These are phyloP conservation scores for Oscheius myriophilus DNA, from an alignment of 2,888 invertebrate genomes.

Conservation along the genomic window DNA sequence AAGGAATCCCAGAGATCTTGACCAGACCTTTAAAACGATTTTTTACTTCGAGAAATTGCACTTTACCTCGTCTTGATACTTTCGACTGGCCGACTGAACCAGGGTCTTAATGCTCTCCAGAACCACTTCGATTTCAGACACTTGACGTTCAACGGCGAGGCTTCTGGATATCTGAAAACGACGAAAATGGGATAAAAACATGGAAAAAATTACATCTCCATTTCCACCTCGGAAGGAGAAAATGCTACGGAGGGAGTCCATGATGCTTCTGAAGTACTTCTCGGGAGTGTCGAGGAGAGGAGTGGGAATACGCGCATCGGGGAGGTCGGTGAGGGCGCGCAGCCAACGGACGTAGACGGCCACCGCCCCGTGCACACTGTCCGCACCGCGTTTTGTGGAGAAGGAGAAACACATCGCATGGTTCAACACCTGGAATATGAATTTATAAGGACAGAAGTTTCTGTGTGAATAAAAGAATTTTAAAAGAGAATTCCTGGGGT, in stretches of 20 bases:
- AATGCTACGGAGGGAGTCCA: constrained; percentile 23
- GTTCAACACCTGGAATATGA: constrained; percentile 63
- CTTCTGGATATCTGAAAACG: constrained; percentile 39
- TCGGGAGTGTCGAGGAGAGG: constrained; percentile 57
- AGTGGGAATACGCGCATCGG: constrained; percentile 51
- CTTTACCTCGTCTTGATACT: constrained; percentile 53
- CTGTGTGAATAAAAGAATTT: no score
- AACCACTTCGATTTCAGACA: constrained; percentile 51
- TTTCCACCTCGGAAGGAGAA: constrained; percentile 13
- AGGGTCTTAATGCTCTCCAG: constrained; percentile 43
- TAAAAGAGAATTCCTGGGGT: neutral
- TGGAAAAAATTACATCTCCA: constrained; percentile 6
- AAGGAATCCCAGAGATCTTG: constrained; percentile 60
- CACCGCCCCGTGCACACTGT: constrained; percentile 56
- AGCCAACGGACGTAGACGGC: constrained; percentile 56
- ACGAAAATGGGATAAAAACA: no score
- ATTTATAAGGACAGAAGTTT: no score
- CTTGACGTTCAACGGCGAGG: constrained; percentile 49
- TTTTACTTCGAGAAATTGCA: neutral
- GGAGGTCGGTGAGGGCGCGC: constrained; percentile 49
- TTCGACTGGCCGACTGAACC: constrained; percentile 48
- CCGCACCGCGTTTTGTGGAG: constrained; percentile 54
- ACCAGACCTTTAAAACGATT: constrained; percentile 55
- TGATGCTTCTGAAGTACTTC: constrained; percentile 50
- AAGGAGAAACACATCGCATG: constrained; percentile 63